Base-by-base conservation (phyloP, 2,113 vertebrate species). In the Peromyscus maniculatus region DNA sequence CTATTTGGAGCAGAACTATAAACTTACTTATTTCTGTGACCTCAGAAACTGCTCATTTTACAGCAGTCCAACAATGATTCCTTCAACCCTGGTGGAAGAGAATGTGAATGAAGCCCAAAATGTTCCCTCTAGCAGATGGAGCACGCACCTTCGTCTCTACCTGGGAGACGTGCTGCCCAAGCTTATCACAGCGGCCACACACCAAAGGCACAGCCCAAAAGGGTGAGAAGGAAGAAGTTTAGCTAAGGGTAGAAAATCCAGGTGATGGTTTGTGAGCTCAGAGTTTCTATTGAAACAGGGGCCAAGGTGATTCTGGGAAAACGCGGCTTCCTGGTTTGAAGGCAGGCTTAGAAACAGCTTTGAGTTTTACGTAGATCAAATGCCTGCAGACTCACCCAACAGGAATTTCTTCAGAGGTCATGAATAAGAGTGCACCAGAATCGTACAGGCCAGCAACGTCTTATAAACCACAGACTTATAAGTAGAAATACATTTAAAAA, bases 281-380 rank as follows among this genome's bases (percentile, higher is more conserved):
- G 94, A 93, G 96, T 93, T 97, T 94, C 92, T 96, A 3, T 0
- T 95, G 97, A 98, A 96, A 98, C 36, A 3, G 59, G 89, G 97
- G 74, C 93, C 87, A 33, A 1, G 66, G 62, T 43, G 57, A 79
- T 49, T 95, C 92, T 98, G 98, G 98, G 97, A 97, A 98, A 98
- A 83, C 91, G 69, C 86, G 91, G 83, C 97, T 98, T 98, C 96
- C 97, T 96, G 86, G 86, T 97, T 57, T 67, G 69, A 93, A 95
- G 96, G 79, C 6, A 0, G 95, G 89, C 69, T 97, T 93, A 77
- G 98, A 98, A 99, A 98, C 93, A 91, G 71, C 69, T 94, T 71
- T 97, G 36, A 74, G 93, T 87, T 92, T 49, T 74, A 80, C 5
- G 0, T 82, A 24, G 96, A 96, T 96, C 93, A 62, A 97, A 93